These are phyloP conservation scores for Sicus ferrugineus DNA, from an alignment of 2,888 invertebrate genomes.

Conservation along the genomic window DNA sequence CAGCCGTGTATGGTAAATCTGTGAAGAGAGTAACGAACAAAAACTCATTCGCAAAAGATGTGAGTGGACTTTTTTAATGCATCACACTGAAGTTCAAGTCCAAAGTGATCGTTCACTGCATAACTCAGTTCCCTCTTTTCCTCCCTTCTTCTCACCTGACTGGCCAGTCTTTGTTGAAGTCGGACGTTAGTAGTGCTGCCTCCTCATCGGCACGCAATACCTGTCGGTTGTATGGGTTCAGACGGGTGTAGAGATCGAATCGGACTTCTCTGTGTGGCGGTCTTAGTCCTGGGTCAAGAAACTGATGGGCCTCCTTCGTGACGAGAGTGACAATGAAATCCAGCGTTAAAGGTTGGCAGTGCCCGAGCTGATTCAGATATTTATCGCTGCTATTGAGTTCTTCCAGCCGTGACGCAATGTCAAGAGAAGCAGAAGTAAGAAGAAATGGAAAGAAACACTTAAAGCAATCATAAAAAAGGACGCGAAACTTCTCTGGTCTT, in stretches of 20 bases:
- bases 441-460: too few relatives aligned
- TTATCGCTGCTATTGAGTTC: conserved; percentile 2
- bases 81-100: background rate
- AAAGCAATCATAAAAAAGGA: too few relatives aligned
- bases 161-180: conserved; percentile 48
- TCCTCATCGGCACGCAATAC: conserved; percentile 38
- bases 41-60: background rate
- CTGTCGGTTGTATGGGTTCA: conserved; percentile 45
- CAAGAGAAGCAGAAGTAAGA: too few relatives aligned
- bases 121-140: background rate
- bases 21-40: background rate
- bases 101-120: background rate
- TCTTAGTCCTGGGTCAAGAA: conserved; percentile 41
- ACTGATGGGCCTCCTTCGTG: conserved; percentile 46
- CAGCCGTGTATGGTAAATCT: conserved; percentile 50
- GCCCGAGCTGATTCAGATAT: conserved; percentile 45
- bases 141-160: conserved; percentile 41
- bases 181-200: conserved; percentile 38
- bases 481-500: too few relatives aligned
- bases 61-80: background rate
- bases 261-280: conserved; percentile 38
- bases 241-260: conserved; percentile 48
- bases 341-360: conserved; percentile 47
- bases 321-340: conserved; percentile 48
- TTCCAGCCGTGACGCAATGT: background rate